phyloP scores from a whole-genome alignment of 2,113 vertebrate genomes.

The Silurus asotus region DNA sequence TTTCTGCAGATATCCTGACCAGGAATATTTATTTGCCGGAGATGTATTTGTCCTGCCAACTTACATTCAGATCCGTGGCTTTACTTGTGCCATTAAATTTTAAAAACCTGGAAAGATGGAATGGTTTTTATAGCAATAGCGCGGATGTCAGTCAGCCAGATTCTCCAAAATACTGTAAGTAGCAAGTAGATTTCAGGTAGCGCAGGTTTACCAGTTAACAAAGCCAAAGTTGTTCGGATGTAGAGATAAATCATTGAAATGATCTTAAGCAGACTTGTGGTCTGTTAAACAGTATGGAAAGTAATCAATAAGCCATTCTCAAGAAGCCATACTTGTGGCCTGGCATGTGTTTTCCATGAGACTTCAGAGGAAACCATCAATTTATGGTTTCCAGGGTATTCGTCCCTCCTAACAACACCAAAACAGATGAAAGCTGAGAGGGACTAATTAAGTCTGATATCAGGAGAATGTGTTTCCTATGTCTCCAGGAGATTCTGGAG shows the following conservation, averaged over 20 bases:
- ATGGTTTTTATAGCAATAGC: background rate
- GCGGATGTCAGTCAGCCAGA: background rate
- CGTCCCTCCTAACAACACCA: constrained; percentile 3
- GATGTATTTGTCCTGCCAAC: background rate
- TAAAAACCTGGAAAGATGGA: background rate
- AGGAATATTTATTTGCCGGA: constrained; percentile 17
- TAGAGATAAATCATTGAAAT: background rate
- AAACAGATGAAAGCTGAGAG: background rate
- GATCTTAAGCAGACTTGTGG: background rate
- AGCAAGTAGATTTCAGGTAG: background rate
- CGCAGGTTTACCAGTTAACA: background rate
- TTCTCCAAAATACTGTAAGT: too few relatives aligned
- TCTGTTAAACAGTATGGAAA: too few relatives aligned
- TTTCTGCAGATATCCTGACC: constrained; percentile 12
- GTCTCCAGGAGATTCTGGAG: background rate
- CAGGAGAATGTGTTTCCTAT: constrained; percentile 28
- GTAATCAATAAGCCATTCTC: too few relatives aligned
- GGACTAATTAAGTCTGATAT: constrained; percentile 22
- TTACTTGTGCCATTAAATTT: background rate
- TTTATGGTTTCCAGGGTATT: constrained; percentile 10
- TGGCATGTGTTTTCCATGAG: background rate
- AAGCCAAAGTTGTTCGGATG: background rate
- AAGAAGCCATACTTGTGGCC: background rate
- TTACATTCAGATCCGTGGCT: background rate
- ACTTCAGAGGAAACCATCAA: background rate